Percentiles rank a stretch among this genome's conserved stretches.
phyloP scores from a whole-genome alignment of 2,113 vertebrate genomes.

The Sphyrna mokarran region DNA sequence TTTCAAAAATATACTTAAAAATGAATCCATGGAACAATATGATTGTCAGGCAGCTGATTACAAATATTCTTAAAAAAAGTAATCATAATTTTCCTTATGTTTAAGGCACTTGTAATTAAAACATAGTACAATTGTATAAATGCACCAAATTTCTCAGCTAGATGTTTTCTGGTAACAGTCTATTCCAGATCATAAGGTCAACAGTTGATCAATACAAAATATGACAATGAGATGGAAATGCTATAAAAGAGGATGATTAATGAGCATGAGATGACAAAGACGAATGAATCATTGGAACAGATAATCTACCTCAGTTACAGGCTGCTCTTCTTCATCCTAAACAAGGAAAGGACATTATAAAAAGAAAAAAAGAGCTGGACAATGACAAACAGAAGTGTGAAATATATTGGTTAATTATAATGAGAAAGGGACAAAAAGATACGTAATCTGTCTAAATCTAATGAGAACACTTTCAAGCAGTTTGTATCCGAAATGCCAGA shows the following conservation, averaged over 20 bases:
- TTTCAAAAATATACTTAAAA: background rate
- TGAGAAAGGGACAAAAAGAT: background rate
- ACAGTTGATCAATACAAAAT: background rate
- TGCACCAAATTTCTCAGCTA: background rate
- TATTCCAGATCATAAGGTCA: background rate
- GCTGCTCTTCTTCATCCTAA: conserved; percentile 54
- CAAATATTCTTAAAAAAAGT: background rate
- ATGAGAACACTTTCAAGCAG: background rate
- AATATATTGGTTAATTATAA: conserved; percentile 15
- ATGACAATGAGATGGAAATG: background rate
- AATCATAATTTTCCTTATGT: background rate
- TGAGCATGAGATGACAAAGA: background rate
- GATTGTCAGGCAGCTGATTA: background rate
- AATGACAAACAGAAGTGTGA: conserved; percentile 35
- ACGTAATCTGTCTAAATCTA: background rate
- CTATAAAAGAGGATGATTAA: background rate
- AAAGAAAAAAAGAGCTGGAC: conserved; percentile 37
- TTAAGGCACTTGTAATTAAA: background rate
- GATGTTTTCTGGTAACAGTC: background rate
- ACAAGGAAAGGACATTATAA: conserved; percentile 43
- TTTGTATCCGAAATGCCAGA: background rate
- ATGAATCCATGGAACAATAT: background rate
- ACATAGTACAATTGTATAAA: background rate
- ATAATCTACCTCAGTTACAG: conserved; percentile 44
- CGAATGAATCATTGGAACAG: background rate